Percentiles rank a stretch among this genome's conserved stretches.
phyloP scores from a whole-genome alignment of 2,113 vertebrate species.

The Trogon melanurus region DNA sequence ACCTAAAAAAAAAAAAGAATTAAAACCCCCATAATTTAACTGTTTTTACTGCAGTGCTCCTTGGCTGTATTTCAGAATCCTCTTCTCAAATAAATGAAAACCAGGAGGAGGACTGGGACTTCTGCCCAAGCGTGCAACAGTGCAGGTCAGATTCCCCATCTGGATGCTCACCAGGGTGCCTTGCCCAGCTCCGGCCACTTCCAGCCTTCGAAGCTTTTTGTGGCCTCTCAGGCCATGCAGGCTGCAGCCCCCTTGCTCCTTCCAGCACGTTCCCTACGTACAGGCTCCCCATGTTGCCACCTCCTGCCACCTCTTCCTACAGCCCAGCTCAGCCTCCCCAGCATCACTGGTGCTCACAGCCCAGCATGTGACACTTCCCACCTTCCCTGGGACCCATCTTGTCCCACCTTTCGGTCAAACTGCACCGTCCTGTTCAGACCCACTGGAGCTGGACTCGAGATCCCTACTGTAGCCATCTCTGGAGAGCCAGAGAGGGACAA shows the following conservation, averaged over 20 bases:
- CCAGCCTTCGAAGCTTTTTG: background rate
- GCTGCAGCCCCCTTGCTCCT: background rate
- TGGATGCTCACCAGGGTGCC: background rate
- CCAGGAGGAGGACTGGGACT: background rate
- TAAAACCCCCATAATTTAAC: background rate
- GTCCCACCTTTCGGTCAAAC: background rate
- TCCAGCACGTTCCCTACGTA: background rate
- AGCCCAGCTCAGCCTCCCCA: background rate
- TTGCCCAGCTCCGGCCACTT: background rate
- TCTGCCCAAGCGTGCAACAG: rapidly evolving
- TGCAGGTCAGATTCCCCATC: background rate
- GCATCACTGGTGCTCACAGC: rapidly evolving
- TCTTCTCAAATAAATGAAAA: background rate
- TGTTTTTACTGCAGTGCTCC: conserved; percentile 1
- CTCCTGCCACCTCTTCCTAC: background rate
- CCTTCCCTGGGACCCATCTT: too few relatives aligned
- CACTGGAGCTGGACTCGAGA: rapidly evolving
- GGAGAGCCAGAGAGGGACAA: background rate
- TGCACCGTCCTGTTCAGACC: background rate
- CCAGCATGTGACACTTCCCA: background rate
- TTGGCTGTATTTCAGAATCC: conserved; percentile 3
- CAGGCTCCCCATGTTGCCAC: background rate
- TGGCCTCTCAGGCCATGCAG: background rate
- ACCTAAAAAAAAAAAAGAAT: background rate
- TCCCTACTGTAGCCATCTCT: background rate